Evolutionary conservation across 2,888 invertebrate species (phyloP).

Genomic region (Megamerina dolium): DNA sequence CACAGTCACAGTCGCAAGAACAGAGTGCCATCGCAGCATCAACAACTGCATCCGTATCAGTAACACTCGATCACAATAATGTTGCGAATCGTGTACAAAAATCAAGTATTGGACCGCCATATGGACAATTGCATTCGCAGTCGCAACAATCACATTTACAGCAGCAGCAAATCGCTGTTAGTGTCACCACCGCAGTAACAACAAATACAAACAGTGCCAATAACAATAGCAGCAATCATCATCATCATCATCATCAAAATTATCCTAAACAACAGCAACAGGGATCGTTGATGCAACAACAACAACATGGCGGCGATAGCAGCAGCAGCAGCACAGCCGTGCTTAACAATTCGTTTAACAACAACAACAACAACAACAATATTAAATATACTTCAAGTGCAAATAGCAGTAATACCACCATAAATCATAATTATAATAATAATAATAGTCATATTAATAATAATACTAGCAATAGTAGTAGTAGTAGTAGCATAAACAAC

Average conservation of each 20-base stretch:
- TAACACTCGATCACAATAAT: too few species aligned
- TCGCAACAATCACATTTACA: conserved; percentile 9
- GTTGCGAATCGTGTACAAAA: too few species aligned
- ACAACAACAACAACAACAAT: conserved; percentile 11
- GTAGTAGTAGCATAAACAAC: conserved; percentile 5
- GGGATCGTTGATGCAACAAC: not conserved
- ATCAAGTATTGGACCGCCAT: too few species aligned
- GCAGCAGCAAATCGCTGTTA: conserved; percentile 5
- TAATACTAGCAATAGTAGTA: conserved; percentile 13
- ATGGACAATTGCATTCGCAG: conserved; percentile 18
- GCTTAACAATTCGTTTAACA: conserved; percentile 5
- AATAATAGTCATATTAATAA: conserved; percentile 21
- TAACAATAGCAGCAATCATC: not conserved
- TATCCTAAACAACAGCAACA: conserved; percentile 6
- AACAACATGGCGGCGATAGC: not conserved
- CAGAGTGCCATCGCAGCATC: conserved; percentile 6
- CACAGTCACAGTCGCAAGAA: conserved; percentile 12
- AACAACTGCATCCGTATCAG: conserved; percentile 5
- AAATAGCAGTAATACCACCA: conserved; percentile 20
- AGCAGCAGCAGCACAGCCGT: conserved; percentile 4
- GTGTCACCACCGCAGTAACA: conserved; percentile 15
- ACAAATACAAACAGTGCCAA: not conserved
- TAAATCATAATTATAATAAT: too few species aligned
- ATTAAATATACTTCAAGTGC: conserved; percentile 20
- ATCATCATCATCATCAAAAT: not conserved